These are phyloP conservation scores for Alviniconcha marisindica DNA, from an alignment of 1,140 invertebrate genomes.

Conservation along the genomic window DNA sequence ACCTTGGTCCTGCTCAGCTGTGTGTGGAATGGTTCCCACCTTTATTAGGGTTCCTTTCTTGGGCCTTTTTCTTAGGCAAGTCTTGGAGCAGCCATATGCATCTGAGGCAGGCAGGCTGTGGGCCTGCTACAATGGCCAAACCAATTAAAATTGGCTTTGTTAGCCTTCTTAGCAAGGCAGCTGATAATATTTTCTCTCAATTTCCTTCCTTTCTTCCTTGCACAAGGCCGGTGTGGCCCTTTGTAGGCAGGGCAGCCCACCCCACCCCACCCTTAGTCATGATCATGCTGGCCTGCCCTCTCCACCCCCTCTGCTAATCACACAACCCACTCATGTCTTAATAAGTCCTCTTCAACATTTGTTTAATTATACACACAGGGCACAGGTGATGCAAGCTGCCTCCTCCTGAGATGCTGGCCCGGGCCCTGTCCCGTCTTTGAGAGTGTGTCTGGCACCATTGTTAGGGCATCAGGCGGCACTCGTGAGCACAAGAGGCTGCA, in stretches of 20 bases:
- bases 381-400: conserved; percentile 49
- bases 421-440: neutral
- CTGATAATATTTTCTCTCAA: conserved; percentile 58
- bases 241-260: conserved; percentile 37
- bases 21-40: conserved; percentile 56
- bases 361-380: conserved; percentile 49
- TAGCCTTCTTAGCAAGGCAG: conserved; percentile 56
- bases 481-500: conserved; percentile 17
- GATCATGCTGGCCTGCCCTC: conserved; percentile 47
- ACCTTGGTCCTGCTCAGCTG: conserved; percentile 64
- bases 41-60: conserved; percentile 51
- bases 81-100: conserved; percentile 56
- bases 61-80: conserved; percentile 52
- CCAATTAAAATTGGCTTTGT: conserved; percentile 66
- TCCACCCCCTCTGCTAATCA: conserved; percentile 24
- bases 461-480: conserved; percentile 31
- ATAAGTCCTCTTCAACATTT: conserved; percentile 33
- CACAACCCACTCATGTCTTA: conserved; percentile 33
- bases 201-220: conserved; percentile 48
- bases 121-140: conserved; percentile 53
- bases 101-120: conserved; percentile 47
- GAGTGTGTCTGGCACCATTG: conserved; percentile 23
- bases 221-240: conserved; percentile 42
- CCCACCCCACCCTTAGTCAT: conserved; percentile 15
- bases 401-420: conserved; percentile 6